Base-by-base conservation (phyloP, 2,888 invertebrate genomes). In the Thera britannica region DNA sequence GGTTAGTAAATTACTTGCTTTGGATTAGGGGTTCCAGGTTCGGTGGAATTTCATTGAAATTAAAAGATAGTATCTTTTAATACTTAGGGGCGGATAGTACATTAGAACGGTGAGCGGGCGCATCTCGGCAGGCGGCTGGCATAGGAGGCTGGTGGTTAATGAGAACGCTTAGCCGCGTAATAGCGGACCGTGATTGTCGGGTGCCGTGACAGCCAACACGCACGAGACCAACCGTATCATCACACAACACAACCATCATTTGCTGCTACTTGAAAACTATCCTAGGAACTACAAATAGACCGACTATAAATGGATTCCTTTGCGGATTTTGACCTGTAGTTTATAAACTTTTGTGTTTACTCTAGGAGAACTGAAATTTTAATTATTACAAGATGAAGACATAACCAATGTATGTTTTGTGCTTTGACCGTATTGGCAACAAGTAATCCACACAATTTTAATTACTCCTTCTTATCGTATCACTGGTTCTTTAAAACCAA, bases 101-200 rank as follows among this genome's bases (percentile, higher is more conserved):
- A 75, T 76, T 76, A 75, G 71, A 75, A 71, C 65, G 67, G 75
- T 70, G 73, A 68, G 77, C 72, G 67, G 78, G 81, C 70, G 81
- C 81, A 85, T 81, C 81, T 74, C 70, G 77, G 77, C 79, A 79
- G 79, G 78, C 82, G 80, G 84, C 75, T 70, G 77, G 77, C 59
- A 49, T 55, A 60, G 58, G 79, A 77, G 77, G 82, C 65, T 58
- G 62, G 80, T 78, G 77, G 82, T 77, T 87, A 90, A 89, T 88
- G 84, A 87, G 86, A 88, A 81, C 87, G 86, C 85, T 90, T 88
- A 87, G 80, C 77, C 69, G 79, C 78, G 81, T 88, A 89, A 90
- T 89, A 76, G 86, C 85, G 77, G 81, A 79, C 74, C 75, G 78
- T 87, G 89, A 89, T 89, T 88, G 81, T 83, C 77, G 83, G 81